Base-by-base conservation (phyloP, 2,113 vertebrate species). In the Dicrurus megarhynchus region DNA sequence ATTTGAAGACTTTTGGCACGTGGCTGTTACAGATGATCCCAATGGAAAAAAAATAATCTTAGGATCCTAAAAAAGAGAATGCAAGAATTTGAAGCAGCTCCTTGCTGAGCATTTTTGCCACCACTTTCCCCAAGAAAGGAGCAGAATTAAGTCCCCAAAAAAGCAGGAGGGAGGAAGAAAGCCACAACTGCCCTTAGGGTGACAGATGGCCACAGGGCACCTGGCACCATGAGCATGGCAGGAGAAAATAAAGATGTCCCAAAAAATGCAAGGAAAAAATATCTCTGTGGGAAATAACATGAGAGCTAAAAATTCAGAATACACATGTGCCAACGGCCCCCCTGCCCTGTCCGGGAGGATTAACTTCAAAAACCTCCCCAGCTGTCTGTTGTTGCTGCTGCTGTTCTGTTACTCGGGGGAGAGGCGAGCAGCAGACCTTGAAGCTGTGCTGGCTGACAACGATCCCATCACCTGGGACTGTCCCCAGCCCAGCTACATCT, bases 181-280 rank as follows among this genome's bases (percentile, higher is more conserved):
- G 32, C 11, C 18, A 2, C 20, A 13, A 15, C 22, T 26, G 33
- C 32, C 26, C 49, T 52, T 11, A 28, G 2, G 10, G 17, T 56
- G 50, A 23, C 23, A 39, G 19, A 6, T 33, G 39, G 41, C n/a
- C 35, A 6, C 41, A 76, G 77, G 56, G n/a, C 46, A 65, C 11
- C 37, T 8, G 32, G 33, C 1, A 1, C 37, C 5, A 3, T 3
- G 22, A 55, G 13, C 6, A 26, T 15, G n/a, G 7, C 24, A 24
- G n/a, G 23, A 50, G 11, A 59, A 80, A 76, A 55, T 3, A 30
- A 81, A 63, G 11, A 7, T 1, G 1, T 7, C 50, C 22, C 26
- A n/a, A 68, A 57, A 33, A 49, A 10, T 46, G 20, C 6, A 60
- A n/a, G 20, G 22, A 52, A 60, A 44, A 26, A 65, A 33, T 14